Evolutionary conservation across 2,113 vertebrate genomes (phyloP), one percentile per base, ranked within the genome.

Genomic region (Scartelaos histophorus): DNA sequence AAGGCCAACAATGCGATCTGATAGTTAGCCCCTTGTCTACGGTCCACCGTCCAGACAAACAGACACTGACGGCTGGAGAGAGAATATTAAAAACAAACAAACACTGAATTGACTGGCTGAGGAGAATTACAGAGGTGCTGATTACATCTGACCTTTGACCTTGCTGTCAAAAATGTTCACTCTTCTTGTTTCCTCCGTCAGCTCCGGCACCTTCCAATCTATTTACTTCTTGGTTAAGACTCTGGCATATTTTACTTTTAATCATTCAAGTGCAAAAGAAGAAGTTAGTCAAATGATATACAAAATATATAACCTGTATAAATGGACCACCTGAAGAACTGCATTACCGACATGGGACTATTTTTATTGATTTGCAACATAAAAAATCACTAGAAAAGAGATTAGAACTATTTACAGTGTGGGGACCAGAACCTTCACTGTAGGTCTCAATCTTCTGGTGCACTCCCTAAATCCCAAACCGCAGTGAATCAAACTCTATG

Each of bases 61-160:
- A 82, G 73, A 76, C 76, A 82, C 67, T 71, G 53, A 24, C 57
- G 3, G 74, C 22, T 62, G 35, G 29, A 71, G 69, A 85, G 70
- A 67, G 86, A 92, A 93, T 93, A 93, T 93, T 92, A 93, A 94
- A 93, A 93, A 92, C 91, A 94, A 93, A 94, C 92, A 93, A 93
- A 92, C 91, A 90, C 69, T 87, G 81, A 92, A 93, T 92, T 92
- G 88, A 88, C 87, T 91, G 89, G 87, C 88, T 90, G 88, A 82
- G 82, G 76, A 79, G 82, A 93, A 93, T 92, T 92, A 91, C 87
- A 87, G 79, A 89, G 82, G 85, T 75, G 79, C 86, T 88, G 92
- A 93, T 92, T 91, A 85, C 85, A 93, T 93, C 91, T 91, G 87
- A 93, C 87, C 90, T 82, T 73, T 93, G 74, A 91, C 88, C 90